These are phyloP conservation scores for Tubulanus polymorphus DNA, from an alignment of 2,888 invertebrate species.

Conservation along the genomic window DNA sequence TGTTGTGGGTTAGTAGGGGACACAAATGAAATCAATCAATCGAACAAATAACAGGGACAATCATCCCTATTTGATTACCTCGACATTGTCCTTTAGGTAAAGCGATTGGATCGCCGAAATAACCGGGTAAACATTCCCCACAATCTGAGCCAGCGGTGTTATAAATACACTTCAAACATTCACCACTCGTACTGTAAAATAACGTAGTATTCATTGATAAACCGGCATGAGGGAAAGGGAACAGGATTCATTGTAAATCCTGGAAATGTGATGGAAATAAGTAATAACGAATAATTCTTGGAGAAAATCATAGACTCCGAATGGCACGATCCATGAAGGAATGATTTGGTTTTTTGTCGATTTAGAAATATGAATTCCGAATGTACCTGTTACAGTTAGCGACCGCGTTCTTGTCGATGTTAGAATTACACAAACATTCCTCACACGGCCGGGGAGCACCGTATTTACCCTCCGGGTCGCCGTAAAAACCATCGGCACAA, in stretches of 20 bases:
- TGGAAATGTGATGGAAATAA: too few species aligned
- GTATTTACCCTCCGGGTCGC: constrained; percentile 75
- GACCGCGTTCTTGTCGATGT: constrained; percentile 82
- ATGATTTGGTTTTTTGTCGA: too few species aligned
- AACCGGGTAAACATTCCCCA: constrained; percentile 86
- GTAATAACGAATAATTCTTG: not conserved
- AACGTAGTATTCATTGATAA: constrained; percentile 5
- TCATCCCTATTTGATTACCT: too few species aligned
- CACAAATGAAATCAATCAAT: too few species aligned
- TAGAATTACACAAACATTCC: constrained; percentile 58
- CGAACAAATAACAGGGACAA: too few species aligned
- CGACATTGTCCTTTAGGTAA: constrained; percentile 78
- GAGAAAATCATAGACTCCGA: too few species aligned
- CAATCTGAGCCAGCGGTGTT: constrained; percentile 90
- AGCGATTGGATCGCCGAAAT: constrained; percentile 89
- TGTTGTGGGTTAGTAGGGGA: too few species aligned
- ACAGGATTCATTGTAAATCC: not conserved
- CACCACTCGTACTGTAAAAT: constrained; percentile 72
- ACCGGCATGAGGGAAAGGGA: not conserved
- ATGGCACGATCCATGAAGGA: too few species aligned
- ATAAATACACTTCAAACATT: constrained; percentile 94
- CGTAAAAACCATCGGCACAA: constrained; percentile 93
- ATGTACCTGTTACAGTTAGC: constrained; percentile 81
- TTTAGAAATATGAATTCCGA: too few species aligned
- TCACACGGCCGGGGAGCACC: constrained; percentile 56